Conservation (phyloP, 2,113 vertebrate species). For the Myiozetetes cayanensis region DNA sequence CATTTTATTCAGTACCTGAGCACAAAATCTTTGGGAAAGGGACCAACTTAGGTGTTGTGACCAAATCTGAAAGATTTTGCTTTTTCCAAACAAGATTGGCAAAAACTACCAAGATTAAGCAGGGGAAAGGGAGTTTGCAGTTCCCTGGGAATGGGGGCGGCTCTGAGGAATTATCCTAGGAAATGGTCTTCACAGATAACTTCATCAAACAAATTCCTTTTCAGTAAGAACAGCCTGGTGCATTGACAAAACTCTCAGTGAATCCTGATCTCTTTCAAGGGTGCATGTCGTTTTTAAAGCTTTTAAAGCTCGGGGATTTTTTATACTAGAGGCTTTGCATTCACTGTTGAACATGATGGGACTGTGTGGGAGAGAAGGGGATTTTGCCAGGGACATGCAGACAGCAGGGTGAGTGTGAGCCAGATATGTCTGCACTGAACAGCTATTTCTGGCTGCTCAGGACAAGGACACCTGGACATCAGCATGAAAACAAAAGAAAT, state of each 20-base stretch:
- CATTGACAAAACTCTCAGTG: not conserved
- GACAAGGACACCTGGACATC: not conserved
- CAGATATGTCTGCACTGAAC: not conserved
- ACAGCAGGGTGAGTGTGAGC: not conserved
- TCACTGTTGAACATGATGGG: accelerated
- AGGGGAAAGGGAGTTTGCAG: not conserved
- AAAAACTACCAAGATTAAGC: not conserved
- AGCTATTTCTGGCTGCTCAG: not conserved
- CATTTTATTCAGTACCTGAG: not conserved
- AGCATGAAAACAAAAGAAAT: not conserved
- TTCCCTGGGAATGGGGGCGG: not conserved
- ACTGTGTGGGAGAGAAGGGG: not conserved
- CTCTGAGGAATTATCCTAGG: not conserved
- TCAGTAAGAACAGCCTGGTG: not conserved
- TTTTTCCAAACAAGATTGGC: not conserved
- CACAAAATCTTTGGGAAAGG: not conserved
- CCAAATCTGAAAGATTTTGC: not conserved
- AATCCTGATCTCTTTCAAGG: not conserved
- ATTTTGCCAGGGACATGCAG: not conserved
- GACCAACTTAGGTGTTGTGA: not conserved
- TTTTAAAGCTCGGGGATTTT: not conserved
- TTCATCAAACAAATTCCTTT: constrained; percentile 1
- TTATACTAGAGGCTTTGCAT: not conserved
- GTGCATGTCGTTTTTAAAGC: not conserved
- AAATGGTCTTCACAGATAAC: constrained; percentile 33